A percentile compares a stretch with the other conserved stretches of the same genome.
Conservation (phyloP, 2,888 invertebrate genomes). For the Dione juno region DNA sequence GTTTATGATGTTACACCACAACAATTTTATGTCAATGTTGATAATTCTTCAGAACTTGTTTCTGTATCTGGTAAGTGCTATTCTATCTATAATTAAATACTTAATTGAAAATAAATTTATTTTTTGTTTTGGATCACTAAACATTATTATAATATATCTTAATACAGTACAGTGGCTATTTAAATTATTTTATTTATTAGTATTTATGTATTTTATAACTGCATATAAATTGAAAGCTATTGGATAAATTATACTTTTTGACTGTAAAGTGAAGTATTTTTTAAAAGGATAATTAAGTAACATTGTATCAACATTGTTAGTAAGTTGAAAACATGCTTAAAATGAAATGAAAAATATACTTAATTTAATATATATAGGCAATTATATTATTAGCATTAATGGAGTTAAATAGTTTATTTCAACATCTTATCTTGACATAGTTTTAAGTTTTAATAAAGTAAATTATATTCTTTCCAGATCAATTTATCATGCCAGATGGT, state of each 20-base stretch:
- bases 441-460: not conserved
- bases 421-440: not conserved
- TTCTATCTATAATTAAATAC: not conserved
- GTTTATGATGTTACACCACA: conserved; percentile 67
- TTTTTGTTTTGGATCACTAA: not conserved
- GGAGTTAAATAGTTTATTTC: not conserved
- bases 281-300: not conserved
- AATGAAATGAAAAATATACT: too few relatives aligned
- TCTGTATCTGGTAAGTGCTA: conserved; percentile 59
- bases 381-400: too few relatives aligned
- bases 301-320: too few relatives aligned
- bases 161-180: not conserved
- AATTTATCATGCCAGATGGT: conserved; percentile 59
- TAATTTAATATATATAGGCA: too few relatives aligned
- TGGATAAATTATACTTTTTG: not conserved
- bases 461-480: conserved; percentile 58
- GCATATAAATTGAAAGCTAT: too few relatives aligned
- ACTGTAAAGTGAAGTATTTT: not conserved
- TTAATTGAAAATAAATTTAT: not conserved
- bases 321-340: too few relatives aligned
- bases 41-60: conserved; percentile 61
- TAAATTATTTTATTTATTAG: too few relatives aligned
- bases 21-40: conserved; percentile 68
- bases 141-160: not conserved
- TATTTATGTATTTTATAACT: too few relatives aligned